A percentile compares a stretch with the other conserved stretches of the same genome.
Conservation (phyloP, 2,113 vertebrate genomes). For the Mirza zaza region DNA sequence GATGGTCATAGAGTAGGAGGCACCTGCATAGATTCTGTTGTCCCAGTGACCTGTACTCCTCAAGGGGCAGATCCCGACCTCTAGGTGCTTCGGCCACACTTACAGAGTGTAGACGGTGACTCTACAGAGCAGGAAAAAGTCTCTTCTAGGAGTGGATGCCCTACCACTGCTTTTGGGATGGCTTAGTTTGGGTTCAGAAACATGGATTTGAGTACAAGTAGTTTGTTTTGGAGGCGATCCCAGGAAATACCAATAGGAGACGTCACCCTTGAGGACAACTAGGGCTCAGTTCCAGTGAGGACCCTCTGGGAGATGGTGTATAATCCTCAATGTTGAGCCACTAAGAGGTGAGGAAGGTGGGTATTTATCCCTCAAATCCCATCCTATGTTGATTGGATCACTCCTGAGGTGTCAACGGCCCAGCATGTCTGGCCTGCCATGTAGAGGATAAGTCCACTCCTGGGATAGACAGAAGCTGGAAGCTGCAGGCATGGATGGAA, state of each 20-base stretch:
- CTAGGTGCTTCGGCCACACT: background rate
- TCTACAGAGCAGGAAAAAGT: background rate
- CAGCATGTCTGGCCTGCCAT: background rate
- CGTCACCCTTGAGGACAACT: background rate
- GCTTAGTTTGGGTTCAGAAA: constrained; percentile 7
- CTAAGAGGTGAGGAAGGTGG: background rate
- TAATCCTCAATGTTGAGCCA: background rate
- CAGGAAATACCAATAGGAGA: background rate
- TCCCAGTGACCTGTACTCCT: background rate
- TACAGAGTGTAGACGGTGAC: background rate
- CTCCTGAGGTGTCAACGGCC: background rate
- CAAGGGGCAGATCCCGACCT: background rate
- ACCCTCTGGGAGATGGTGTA: background rate
- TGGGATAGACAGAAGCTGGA: background rate
- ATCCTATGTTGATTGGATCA: background rate
- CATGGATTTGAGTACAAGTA: background rate
- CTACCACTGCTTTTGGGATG: background rate
- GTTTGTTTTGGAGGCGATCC: background rate
- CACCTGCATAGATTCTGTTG: background rate
- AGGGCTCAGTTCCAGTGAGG: background rate
- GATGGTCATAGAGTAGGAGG: background rate
- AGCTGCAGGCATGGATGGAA: background rate
- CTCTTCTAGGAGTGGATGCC: background rate
- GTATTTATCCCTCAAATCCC: background rate
- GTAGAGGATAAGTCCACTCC: background rate